Conservation (phyloP, 2,888 invertebrate species). For the Augochlorella aurata region DNA sequence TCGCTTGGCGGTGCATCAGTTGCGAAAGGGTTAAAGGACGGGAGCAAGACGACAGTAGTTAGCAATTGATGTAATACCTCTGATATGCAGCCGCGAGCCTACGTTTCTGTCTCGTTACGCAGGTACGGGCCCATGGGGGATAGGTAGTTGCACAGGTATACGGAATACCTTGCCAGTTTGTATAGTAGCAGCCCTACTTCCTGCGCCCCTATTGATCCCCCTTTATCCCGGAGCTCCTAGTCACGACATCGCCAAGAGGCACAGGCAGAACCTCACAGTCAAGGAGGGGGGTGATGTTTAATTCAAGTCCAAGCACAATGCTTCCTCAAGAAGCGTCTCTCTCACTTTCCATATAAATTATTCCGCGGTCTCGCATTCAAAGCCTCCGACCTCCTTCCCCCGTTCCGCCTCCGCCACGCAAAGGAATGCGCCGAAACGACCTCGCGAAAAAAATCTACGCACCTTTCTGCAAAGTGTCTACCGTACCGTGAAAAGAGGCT, state of each 20-base stretch:
- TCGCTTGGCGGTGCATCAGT: neutral
- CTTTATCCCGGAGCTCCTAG: constrained; percentile 70
- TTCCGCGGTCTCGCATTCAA: constrained; percentile 69
- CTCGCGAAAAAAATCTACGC: constrained; percentile 70
- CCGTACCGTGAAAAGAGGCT: constrained; percentile 50
- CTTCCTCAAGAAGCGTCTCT: constrained; percentile 68
- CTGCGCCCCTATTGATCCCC: constrained; percentile 70
- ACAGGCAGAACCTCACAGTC: constrained; percentile 68
- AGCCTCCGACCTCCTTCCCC: constrained; percentile 42
- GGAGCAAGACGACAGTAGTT: constrained; percentile 9
- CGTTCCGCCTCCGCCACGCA: constrained; percentile 35
- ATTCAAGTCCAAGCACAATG: constrained; percentile 74
- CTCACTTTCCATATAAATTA: constrained; percentile 70
- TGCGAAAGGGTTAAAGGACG: constrained; percentile 10
- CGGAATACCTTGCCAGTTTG: constrained; percentile 70
- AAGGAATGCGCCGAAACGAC: constrained; percentile 66
- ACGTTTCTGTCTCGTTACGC: constrained; percentile 64
- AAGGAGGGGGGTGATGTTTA: constrained; percentile 70
- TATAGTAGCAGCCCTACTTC: constrained; percentile 70
- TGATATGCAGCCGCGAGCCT: constrained; percentile 41
- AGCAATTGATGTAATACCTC: constrained; percentile 19
- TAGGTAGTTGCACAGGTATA: constrained; percentile 61
- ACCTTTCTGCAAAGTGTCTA: constrained; percentile 62
- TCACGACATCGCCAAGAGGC: constrained; percentile 74
- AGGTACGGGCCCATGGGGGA: constrained; percentile 61